Evolutionary conservation across 2,113 vertebrate genomes (phyloP).

Genomic region (Scortum barcoo): DNA sequence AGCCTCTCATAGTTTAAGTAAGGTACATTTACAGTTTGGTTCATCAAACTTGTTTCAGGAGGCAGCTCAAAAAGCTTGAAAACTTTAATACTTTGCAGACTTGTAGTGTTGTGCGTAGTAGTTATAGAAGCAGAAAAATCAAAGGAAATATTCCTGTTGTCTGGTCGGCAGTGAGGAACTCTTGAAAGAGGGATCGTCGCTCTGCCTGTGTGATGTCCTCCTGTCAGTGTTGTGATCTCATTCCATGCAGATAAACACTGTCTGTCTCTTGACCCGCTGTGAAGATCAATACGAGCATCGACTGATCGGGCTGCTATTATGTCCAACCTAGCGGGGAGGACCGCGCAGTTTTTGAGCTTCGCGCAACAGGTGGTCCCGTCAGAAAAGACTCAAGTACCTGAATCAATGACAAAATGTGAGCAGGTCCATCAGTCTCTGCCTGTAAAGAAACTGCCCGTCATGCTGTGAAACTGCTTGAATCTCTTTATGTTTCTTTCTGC

Average conservation of each 20-base stretch:
- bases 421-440: background rate
- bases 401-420: slow-evolving; percentile 39
- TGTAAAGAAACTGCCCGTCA: background rate
- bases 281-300: slow-evolving; percentile 56
- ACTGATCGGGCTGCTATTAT: slow-evolving; percentile 43
- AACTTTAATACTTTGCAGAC: background rate
- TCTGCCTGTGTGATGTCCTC: slow-evolving; percentile 1
- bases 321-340: slow-evolving; percentile 12
- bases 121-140: background rate
- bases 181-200: background rate
- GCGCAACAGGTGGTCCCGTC: slow-evolving; percentile 38
- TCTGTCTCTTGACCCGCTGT: slow-evolving; percentile 36
- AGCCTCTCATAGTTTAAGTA: too few species aligned
- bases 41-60: background rate
- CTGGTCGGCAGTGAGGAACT: background rate
- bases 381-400: slow-evolving; percentile 29
- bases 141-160: background rate
- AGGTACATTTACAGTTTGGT: background rate
- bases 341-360: slow-evolving; percentile 30
- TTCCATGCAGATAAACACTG: slow-evolving; percentile 51
- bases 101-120: background rate
- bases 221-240: slow-evolving; percentile 15
- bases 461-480: slow-evolving; percentile 32
- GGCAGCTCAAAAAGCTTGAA: background rate
- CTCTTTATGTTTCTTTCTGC: slow-evolving; percentile 7